A percentile compares a stretch with the other conserved stretches of the same genome.
Evolutionary conservation across 2,113 vertebrate species (phyloP).

Genomic region (Pagrus major): DNA sequence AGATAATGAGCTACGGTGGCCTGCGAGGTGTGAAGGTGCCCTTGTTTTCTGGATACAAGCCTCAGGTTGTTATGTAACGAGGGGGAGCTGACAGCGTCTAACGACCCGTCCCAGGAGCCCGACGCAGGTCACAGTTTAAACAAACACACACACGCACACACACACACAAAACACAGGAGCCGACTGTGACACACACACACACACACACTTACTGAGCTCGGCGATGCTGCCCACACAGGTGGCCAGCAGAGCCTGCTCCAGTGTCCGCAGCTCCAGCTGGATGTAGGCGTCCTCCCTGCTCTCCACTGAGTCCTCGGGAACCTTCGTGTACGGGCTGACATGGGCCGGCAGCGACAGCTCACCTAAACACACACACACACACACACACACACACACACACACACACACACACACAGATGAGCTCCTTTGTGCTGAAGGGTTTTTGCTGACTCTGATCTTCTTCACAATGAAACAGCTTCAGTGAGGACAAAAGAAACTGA

Average conservation of each 20-base stretch:
- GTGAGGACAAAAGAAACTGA: not conserved
- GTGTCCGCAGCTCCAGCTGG: slow-evolving; percentile 91
- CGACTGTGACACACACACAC: slow-evolving; percentile 30
- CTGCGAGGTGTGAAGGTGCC: slow-evolving; percentile 54
- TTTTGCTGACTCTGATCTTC: slow-evolving; percentile 57
- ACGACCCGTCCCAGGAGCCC: slow-evolving; percentile 46
- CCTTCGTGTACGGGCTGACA: slow-evolving; percentile 88
- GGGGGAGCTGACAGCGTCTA: slow-evolving; percentile 21
- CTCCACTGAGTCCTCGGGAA: slow-evolving; percentile 69
- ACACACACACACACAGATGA: not conserved
- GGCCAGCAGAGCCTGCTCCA: slow-evolving; percentile 93
- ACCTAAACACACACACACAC: slow-evolving; percentile 78
- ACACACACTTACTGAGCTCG: slow-evolving; percentile 90
- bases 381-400: slow-evolving; percentile 11
- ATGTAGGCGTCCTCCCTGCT: slow-evolving; percentile 88
- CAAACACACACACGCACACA: slow-evolving; percentile 60
- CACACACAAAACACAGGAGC: slow-evolving; percentile 52
- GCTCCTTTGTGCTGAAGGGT: slow-evolving; percentile 21
- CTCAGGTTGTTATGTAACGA: slow-evolving; percentile 48
- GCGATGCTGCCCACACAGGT: slow-evolving; percentile 95
- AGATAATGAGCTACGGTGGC: slow-evolving; percentile 33
- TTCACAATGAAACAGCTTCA: slow-evolving; percentile 50
- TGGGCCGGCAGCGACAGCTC: slow-evolving; percentile 92
- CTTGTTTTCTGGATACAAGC: slow-evolving; percentile 63
- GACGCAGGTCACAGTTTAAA: slow-evolving; percentile 47